phyloP scores from a whole-genome alignment of 2,113 vertebrate species.

The Tympanuchus pallidicinctus region DNA sequence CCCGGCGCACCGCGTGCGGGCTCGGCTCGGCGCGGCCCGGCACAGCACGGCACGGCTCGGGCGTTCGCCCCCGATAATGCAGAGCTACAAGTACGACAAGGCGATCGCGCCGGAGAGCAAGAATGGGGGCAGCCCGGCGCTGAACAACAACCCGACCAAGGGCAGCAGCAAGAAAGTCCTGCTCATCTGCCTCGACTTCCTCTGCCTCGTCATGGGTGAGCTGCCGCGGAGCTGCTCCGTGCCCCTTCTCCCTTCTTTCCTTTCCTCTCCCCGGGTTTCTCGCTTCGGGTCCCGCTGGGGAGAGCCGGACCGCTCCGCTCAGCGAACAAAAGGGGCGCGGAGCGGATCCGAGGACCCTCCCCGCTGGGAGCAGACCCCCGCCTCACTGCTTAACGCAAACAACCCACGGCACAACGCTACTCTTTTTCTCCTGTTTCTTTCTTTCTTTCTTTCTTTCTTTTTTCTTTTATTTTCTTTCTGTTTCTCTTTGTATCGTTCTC shows the following conservation, averaged over 20 bases:
- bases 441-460: no score
- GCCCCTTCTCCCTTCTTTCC: not conserved
- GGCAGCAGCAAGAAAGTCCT: conserved; percentile 89
- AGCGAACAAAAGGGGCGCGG: conserved; percentile 31
- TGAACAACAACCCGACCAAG: conserved; percentile 86
- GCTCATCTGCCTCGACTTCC: conserved; percentile 90
- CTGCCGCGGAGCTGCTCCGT: not conserved
- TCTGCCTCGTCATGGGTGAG: conserved; percentile 96
- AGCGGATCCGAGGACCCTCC: not conserved
- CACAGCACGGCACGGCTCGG: conserved; percentile 5
- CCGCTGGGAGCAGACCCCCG: no score
- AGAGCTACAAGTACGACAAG: conserved; percentile 98
- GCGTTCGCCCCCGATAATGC: conserved; percentile 81
- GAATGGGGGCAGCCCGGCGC: conserved; percentile 91
- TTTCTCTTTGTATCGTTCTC: fast-evolving
- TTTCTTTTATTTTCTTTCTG: no score
- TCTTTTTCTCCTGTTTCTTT: no score
- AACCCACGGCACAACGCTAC: no score
- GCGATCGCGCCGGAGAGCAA: conserved; percentile 93
- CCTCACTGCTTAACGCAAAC: no score
- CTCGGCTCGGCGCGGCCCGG: not conserved
- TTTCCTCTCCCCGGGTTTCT: not conserved
- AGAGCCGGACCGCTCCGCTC: not conserved
- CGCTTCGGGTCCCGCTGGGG: not conserved
- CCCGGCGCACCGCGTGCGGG: not conserved